Conservation (phyloP, 2,888 invertebrate genomes). For the Parnassius smintheus region DNA sequence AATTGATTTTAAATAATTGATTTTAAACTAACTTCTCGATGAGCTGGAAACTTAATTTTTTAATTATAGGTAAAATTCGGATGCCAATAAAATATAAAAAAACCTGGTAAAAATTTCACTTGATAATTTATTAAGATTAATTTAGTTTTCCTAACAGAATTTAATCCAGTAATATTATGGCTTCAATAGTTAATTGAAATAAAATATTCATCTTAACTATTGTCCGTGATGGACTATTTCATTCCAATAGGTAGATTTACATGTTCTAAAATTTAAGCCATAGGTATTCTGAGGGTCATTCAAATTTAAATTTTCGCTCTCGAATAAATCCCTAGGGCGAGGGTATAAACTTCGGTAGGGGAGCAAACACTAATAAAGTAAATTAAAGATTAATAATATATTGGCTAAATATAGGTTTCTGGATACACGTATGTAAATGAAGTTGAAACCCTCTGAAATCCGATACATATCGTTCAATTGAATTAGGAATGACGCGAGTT, state of each 20-base stretch:
- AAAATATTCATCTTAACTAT: not conserved
- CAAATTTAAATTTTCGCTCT: slow-evolving; percentile 79
- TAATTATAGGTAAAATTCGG: too few species aligned
- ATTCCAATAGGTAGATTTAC: slow-evolving; percentile 39
- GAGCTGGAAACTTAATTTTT: too few species aligned
- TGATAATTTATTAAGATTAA: too few species aligned
- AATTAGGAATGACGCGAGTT: slow-evolving; percentile 42
- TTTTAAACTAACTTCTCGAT: too few species aligned
- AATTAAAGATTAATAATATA: slow-evolving; percentile 81
- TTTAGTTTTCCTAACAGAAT: too few species aligned
- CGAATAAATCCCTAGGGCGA: slow-evolving; percentile 64
- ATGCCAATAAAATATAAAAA: too few species aligned
- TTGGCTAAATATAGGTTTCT: slow-evolving; percentile 73
- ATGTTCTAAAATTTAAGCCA: slow-evolving; percentile 51
- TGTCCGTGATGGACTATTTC: slow-evolving; percentile 21
- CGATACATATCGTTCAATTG: slow-evolving; percentile 52
- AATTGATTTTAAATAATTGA: too few species aligned
- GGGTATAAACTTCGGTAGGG: slow-evolving; percentile 58
- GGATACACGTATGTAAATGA: slow-evolving; percentile 66
- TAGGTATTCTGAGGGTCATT: slow-evolving; percentile 64
- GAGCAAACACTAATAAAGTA: slow-evolving; percentile 76
- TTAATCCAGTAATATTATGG: too few species aligned
- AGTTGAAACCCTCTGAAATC: slow-evolving; percentile 50
- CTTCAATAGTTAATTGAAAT: not conserved
- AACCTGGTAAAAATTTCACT: too few species aligned